Evolutionary conservation across 2,113 vertebrate species (phyloP), one percentile per base, ranked within the genome.

Genomic region (Aythya baeri): DNA sequence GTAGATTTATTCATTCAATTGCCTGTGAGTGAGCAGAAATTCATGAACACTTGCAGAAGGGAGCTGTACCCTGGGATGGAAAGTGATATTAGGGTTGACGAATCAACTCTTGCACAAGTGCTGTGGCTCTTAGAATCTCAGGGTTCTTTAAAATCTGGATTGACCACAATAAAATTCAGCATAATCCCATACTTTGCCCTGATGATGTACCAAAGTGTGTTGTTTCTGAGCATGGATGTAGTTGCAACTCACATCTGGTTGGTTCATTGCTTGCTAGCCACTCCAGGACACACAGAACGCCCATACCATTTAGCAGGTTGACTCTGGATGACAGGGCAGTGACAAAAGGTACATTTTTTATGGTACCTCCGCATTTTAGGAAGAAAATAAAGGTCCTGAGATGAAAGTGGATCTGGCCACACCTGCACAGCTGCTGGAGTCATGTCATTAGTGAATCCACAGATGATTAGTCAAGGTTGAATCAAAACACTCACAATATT

Each of bases 231-330:
- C 5, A 22, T 13, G 49, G 11, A 34, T 66, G 50, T 18, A 67
- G 17, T 20, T 17, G 9, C 20, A 67, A 11, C 1, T 1, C 10
- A 8, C n/a, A 8, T 38, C 15, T 58, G 27, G 2, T 0, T 38
- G 43, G 15, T 32, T 63, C 31, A 21, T 20, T 25, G 14, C 34
- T 78, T 21, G 12, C 13, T 71, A 46, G 4, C 7, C 41, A 3
- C 16, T 49, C 17, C 26, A 27, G 34, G 20, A 70, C 9, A 12
- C 2, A 0, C 3, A 59, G 13, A 13, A 50, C 4, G 5, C 11
- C 14, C 11, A 21, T 6, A 1, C 16, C 41, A 71, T 76, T 94
- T 73, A 93, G 31, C 66, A 46, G 22, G 13, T 32, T 80, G 49
- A 29, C 52, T 59, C 31, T 55, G 16, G 46, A 17, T 41, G 55